phyloP scores from a whole-genome alignment of 2,888 invertebrate genomes.

The Osmoderma eremita region DNA sequence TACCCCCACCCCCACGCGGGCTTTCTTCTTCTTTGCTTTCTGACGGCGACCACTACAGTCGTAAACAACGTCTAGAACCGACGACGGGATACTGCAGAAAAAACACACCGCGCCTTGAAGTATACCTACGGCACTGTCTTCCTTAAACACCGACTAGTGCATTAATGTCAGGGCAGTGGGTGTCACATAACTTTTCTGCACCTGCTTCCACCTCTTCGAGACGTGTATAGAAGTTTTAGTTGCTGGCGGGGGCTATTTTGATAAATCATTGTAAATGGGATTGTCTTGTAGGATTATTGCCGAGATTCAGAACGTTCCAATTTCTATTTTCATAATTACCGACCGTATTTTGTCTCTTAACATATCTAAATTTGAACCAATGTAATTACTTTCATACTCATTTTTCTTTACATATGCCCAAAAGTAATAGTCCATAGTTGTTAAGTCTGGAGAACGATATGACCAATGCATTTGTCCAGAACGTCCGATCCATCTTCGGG shows the following conservation, averaged over 20 bases:
- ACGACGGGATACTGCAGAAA: slow-evolving; percentile 40
- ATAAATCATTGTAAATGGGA: slow-evolving; percentile 62
- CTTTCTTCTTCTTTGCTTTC: neutral
- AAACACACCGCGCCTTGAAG: slow-evolving; percentile 54
- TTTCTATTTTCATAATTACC: no score
- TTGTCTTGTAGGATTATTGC: slow-evolving; percentile 64
- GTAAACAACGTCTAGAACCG: slow-evolving; percentile 1
- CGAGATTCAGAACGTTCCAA: slow-evolving; percentile 42
- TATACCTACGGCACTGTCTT: no score
- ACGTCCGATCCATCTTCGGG: no score
- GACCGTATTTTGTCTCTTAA: no score
- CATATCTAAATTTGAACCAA: no score
- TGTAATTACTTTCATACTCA: no score
- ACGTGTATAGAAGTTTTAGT: slow-evolving; percentile 48
- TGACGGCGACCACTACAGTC: slow-evolving; percentile 28
- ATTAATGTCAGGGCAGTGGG: slow-evolving; percentile 32
- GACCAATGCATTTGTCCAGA: no score
- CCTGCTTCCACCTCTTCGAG: slow-evolving; percentile 13
- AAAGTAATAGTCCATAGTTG: no score
- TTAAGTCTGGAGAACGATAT: no score
- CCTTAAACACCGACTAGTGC: no score
- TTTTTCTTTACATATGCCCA: no score
- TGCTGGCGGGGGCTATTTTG: slow-evolving; percentile 49
- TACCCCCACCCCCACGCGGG: neutral
- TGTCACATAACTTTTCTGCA: slow-evolving; percentile 5